Percentiles rank a stretch among this genome's conserved stretches.
Conservation (phyloP, 1,140 invertebrate genomes). For the Polypedilum vanderplanki region DNA sequence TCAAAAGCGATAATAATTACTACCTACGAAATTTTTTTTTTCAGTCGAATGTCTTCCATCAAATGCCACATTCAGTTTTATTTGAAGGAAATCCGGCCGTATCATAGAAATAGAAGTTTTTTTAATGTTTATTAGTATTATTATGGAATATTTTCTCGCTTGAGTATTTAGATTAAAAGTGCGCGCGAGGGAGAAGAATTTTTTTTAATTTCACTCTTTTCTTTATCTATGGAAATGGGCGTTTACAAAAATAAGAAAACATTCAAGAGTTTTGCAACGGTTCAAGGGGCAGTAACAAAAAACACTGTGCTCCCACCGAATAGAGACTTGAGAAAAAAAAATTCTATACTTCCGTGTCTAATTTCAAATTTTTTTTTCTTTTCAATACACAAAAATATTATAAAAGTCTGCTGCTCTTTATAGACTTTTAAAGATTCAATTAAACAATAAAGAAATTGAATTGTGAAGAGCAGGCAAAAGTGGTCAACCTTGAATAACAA, state of each 20-base stretch:
- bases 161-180: constrained; percentile 23
- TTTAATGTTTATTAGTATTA: constrained; percentile 28
- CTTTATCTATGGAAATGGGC: not conserved
- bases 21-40: not conserved
- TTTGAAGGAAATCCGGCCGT: constrained; percentile 22
- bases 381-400: no score
- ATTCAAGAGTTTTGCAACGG: not conserved
- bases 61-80: constrained; percentile 24
- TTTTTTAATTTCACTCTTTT: not conserved
- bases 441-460: no score
- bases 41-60: constrained; percentile 26
- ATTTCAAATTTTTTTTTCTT: no score
- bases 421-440: no score
- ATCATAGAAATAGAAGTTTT: constrained; percentile 19
- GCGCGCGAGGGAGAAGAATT: constrained; percentile 5
- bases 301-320: not conserved
- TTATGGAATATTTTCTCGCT: not conserved
- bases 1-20: constrained; percentile 8
- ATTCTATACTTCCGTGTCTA: not conserved
- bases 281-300: not conserved
- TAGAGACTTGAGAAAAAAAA: not conserved
- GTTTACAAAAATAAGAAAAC: not conserved
- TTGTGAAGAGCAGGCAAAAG: not conserved
- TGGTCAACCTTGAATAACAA: constrained; percentile 15
- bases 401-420: no score